Conservation (phyloP, 1,140 invertebrate genomes). For the Mizuhopecten yessoensis region DNA sequence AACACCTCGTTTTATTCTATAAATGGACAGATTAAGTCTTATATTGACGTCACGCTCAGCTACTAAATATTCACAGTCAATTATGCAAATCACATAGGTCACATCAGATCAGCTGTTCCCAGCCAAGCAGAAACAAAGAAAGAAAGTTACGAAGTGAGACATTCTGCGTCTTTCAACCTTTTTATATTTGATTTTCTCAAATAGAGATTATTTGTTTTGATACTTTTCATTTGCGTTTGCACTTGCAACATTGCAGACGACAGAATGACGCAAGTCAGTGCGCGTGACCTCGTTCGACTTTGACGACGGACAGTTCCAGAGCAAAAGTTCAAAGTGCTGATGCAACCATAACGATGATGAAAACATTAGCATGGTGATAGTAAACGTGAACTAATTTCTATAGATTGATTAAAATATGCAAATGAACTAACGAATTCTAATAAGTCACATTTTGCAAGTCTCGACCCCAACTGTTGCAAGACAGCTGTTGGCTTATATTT, state of each 20-base stretch:
- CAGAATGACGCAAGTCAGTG: not conserved
- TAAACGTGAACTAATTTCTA: not conserved
- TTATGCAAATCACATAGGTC: not conserved
- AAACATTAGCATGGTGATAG: not conserved
- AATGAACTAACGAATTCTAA: not conserved
- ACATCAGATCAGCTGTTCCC: constrained; percentile 18
- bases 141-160: not conserved
- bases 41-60: not conserved
- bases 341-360: not conserved
- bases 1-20: constrained; percentile 1
- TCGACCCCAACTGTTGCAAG: not conserved
- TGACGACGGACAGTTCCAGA: not conserved
- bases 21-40: not conserved
- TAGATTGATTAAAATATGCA: not conserved
- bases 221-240: not conserved
- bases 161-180: not conserved
- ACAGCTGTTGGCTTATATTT: not conserved
- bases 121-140: not conserved
- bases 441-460: not conserved
- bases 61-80: not conserved
- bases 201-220: not conserved
- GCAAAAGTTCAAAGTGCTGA: not conserved
- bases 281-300: constrained; percentile 28
- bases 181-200: not conserved
- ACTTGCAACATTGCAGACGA: not conserved